Conservation (phyloP, 2,113 vertebrate genomes). For the Pachyramphus minor region DNA sequence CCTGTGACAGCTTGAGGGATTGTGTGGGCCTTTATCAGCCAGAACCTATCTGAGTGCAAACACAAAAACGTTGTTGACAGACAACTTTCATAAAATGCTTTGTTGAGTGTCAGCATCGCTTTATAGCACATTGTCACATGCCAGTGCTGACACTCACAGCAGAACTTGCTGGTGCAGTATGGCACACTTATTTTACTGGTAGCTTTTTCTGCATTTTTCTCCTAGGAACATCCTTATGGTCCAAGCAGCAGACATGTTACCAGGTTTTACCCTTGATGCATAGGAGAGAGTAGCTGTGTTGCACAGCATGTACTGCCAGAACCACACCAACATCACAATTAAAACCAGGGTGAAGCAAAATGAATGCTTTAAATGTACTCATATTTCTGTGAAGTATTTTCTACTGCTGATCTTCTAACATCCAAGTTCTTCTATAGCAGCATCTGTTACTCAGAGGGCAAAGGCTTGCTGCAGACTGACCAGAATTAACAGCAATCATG, state of each 20-base stretch:
- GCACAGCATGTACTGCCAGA: not conserved
- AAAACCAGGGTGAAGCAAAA: not conserved
- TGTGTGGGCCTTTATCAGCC: not conserved
- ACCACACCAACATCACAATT: not conserved
- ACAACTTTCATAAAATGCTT: constrained; percentile 20
- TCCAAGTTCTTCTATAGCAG: not conserved
- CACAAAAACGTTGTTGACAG: constrained; percentile 21
- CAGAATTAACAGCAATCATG: not conserved
- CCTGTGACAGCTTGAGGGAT: not conserved
- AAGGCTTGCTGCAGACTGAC: not conserved
- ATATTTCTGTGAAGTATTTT: not conserved
- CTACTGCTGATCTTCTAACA: not conserved
- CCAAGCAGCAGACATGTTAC: not conserved
- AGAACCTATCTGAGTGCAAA: not conserved
- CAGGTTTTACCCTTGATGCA: not conserved
- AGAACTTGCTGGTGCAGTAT: not conserved
- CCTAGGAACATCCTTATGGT: not conserved
- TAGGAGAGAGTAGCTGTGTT: not conserved
- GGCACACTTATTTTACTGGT: not conserved
- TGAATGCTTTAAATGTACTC: not conserved
- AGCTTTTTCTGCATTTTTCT: not conserved
- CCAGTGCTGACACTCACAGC: not conserved
- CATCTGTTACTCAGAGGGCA: not conserved
- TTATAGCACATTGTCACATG: not conserved
- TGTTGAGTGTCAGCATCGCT: not conserved